Conservation (phyloP, 2,113 vertebrate species). For the Seriola rivoliana region DNA sequence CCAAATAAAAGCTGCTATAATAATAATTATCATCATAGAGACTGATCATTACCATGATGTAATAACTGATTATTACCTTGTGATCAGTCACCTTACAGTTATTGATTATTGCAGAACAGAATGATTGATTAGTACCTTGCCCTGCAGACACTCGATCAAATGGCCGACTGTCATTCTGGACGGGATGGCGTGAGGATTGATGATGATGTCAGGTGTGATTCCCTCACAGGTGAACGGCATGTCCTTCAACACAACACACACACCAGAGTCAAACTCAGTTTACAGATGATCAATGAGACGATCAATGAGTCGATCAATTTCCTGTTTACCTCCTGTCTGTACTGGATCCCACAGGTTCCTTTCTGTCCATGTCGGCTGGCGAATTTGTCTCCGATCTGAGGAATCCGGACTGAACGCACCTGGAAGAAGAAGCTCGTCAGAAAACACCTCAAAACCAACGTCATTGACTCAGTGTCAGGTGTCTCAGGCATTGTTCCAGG, state of each 20-base stretch:
- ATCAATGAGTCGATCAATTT: background rate
- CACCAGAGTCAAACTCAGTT: background rate
- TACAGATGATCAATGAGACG: background rate
- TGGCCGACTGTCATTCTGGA: constrained; percentile 99
- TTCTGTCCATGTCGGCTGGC: constrained; percentile 99
- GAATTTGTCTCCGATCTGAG: constrained; percentile 99
- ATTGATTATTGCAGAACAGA: background rate
- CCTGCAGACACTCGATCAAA: constrained; percentile 98
- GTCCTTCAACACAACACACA: constrained; percentile 84
- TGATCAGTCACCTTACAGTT: no score
- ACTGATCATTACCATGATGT: no score
- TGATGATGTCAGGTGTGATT: constrained; percentile 98
- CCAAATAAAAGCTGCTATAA: background rate
- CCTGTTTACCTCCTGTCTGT: constrained; percentile 94
- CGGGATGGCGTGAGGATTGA: constrained; percentile 98
- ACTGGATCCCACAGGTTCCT: constrained; percentile 98
- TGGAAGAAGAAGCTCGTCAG: constrained; percentile 59
- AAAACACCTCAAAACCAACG: no score
- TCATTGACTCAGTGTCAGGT: no score
- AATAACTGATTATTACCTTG: no score
- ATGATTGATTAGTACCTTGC: constrained; percentile 87
- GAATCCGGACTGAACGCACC: constrained; percentile 98
- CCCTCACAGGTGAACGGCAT: constrained; percentile 99
- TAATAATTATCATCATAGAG: no score
- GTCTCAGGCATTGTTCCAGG: background rate